Evolutionary conservation across 2,113 vertebrate species (phyloP), one percentile per base, ranked within the genome.

Genomic region (Phylloscopus whistleri): DNA sequence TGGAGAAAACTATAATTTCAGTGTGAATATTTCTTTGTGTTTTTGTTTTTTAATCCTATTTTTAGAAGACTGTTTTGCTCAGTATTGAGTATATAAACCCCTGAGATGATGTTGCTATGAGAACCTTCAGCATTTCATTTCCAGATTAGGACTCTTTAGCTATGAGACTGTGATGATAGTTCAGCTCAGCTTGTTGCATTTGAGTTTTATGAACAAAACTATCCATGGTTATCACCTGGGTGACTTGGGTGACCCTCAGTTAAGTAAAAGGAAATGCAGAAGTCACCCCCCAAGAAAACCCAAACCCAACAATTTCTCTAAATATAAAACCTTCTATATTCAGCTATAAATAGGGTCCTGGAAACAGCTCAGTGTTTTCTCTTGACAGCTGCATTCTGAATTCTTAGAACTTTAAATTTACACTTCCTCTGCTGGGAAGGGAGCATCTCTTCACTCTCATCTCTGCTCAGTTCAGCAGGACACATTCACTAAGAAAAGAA

Each of bases 211-310:
- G 59, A 81, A 82, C 6, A 1, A 56, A 12, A 37, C n/a, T 84
- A 28, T 33, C 35, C 15, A 9, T 30, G 14, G 6, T 76, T 91
- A 39, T 87, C 66, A 82, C 58, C n/a, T 48, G 20, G 8, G 23
- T 82, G 62, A 72, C 74, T 79, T 41, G n/a, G 5, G 21, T 84
- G 84, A 60, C 66, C 89, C 52, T 41, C 15, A 78, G 16, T 80
- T 84, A 86, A 84, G 17, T 43, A 79, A 78, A 94, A 90, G 10
- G 14, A 89, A 91, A 82, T 75, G 20, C 14, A 51, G 44, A 82
- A 75, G 28, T 64, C 13, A 9, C 8, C 7, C 22, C 7, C 3
- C 0, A n/a, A 53, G 28, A 66, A 73, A 4, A 0, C 0, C 3
- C 33, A 86, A 73, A 52, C 19, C 18, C 4, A 51, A 48, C 16